phyloP scores from a whole-genome alignment of 2,113 vertebrate species.

The Varanus komodoensis region DNA sequence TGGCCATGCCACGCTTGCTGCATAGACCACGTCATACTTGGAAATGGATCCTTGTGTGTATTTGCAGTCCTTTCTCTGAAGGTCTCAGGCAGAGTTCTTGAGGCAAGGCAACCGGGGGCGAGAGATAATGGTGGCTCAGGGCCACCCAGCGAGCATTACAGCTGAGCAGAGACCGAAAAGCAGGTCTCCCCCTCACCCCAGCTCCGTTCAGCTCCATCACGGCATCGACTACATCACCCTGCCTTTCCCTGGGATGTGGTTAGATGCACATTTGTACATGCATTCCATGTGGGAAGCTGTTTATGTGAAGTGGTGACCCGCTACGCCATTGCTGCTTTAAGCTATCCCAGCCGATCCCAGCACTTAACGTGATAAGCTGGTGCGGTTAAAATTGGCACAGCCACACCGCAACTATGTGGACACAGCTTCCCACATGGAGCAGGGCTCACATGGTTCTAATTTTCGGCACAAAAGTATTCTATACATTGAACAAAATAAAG shows the following conservation, averaged over 20 bases:
- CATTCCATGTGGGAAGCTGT: neutral
- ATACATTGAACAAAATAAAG: neutral
- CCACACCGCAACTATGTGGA: neutral
- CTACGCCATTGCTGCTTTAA: neutral
- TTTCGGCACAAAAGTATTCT: neutral
- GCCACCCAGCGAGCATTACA: neutral
- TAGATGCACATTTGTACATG: neutral
- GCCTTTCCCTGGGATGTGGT: neutral
- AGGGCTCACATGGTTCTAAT: neutral
- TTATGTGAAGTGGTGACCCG: neutral
- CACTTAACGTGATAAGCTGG: neutral
- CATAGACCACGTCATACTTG: neutral
- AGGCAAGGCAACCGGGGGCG: neutral
- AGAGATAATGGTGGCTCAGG: neutral
- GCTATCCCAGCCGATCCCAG: neutral
- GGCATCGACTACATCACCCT: neutral
- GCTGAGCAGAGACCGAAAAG: too few species aligned
- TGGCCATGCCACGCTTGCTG: neutral
- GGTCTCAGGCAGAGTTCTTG: neutral
- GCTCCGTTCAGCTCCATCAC: neutral
- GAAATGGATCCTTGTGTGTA: neutral
- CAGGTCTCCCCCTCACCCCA: too few species aligned
- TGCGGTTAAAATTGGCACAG: neutral
- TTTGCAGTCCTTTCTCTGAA: neutral
- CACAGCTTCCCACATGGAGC: neutral